phyloP scores from a whole-genome alignment of 2,888 invertebrate genomes.

The Mycogona germanica region DNA sequence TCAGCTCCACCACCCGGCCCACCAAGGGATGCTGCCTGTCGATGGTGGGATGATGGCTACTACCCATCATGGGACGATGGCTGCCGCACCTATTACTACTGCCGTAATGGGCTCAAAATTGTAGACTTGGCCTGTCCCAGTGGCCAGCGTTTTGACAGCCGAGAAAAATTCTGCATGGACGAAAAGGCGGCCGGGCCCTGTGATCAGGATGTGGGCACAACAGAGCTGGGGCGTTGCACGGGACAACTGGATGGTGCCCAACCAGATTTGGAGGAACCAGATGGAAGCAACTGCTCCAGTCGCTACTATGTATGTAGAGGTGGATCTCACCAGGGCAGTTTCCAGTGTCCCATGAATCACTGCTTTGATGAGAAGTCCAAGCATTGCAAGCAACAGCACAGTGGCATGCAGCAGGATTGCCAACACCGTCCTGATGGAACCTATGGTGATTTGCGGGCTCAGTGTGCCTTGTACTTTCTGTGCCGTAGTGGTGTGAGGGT shows the following conservation, averaged over 20 bases:
- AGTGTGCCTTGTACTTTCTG: slow-evolving; percentile 43
- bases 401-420: slow-evolving; percentile 18
- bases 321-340: slow-evolving; percentile 16
- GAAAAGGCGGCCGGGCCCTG: neutral
- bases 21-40: slow-evolving; percentile 7
- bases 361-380: slow-evolving; percentile 20
- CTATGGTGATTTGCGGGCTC: slow-evolving; percentile 43
- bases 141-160: slow-evolving; percentile 45
- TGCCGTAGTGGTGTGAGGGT: slow-evolving; percentile 37
- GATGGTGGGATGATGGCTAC: slow-evolving; percentile 17
- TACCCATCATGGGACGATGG: slow-evolving; percentile 15
- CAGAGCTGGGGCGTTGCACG: neutral
- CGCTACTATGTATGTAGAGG: slow-evolving; percentile 19
- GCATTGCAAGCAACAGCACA: slow-evolving; percentile 16
- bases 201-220: neutral
- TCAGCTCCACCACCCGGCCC: neutral
- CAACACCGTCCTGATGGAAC: slow-evolving; percentile 39
- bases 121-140: slow-evolving; percentile 39
- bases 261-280: slow-evolving; percentile 10
- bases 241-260: slow-evolving; percentile 18
- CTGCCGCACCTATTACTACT: slow-evolving; percentile 19
- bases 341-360: slow-evolving; percentile 20
- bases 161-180: neutral
- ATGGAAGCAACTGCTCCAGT: slow-evolving; percentile 2
- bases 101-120: slow-evolving; percentile 24